Evolutionary conservation across 1,140 invertebrate genomes (phyloP), one percentile per base, ranked within the genome.

Genomic region (Colletes latitarsis): DNA sequence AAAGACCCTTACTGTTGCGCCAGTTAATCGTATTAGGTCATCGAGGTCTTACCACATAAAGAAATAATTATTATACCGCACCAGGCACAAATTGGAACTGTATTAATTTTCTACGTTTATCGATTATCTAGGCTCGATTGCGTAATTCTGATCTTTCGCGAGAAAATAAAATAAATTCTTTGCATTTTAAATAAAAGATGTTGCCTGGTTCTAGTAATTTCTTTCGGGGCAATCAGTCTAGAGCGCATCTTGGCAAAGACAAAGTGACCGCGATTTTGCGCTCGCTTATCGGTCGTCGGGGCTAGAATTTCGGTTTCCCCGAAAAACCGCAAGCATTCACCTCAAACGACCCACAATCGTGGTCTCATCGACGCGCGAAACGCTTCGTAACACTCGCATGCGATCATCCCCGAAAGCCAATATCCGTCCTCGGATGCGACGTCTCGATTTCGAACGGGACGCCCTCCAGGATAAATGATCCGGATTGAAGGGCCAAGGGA

Each of bases 391-490:
- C 15, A 17, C 41, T 49, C 12, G 6, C 17, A 14, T 39, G 41
- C 1, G 19, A 49, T 15, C 30, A 9, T 3, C 15, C n/a, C 10
- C 9, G 62, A 21, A 19, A 19, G 46, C 60, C 58, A 17, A 62
- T 70, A 62, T 70, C 66, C 43, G 30, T 39, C n/a, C 43, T 4
- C 60, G 41, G 46, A 15, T 6, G 15, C 21, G 21, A 49, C 15
- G 19, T 14, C 53, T 49, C 3, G 62, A 49, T 58, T 39, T 6
- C 21, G 43, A 76, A 39, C 49, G 39, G 43, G 70, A 46, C n/a
- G 17, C 62, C 9, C 15, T 52, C 19, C 53, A 14, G 21, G 41
- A 77, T 68, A 77, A 77, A 77, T 77, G 66, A 77, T 49, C 21
- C 15, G 41, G 19, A 46, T 67, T 14, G 41, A 46, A 19, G 64